These are phyloP conservation scores for Sapajus apella DNA, from an alignment of 2,113 vertebrate genomes.

Conservation along the genomic window DNA sequence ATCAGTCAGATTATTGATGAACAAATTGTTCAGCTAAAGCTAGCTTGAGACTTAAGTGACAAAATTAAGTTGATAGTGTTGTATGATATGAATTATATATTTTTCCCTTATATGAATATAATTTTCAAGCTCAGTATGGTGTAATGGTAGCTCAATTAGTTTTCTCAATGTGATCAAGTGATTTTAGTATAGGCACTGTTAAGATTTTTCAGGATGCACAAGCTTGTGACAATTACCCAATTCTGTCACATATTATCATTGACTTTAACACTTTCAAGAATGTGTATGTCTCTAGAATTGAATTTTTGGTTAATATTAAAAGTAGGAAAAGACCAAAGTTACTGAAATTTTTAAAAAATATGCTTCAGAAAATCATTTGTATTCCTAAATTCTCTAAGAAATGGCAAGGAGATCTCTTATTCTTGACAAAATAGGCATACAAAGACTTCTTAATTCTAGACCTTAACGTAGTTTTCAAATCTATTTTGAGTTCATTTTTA, in stretches of 20 bases:
- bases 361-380: conserved; percentile 28
- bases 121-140: not conserved
- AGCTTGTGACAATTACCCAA: not conserved
- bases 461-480: conserved; percentile 33
- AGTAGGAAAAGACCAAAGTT: not conserved
- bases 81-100: conserved; percentile 10
- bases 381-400: conserved; percentile 38
- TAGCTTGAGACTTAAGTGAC: conserved; percentile 41
- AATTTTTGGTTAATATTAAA: conserved; percentile 41
- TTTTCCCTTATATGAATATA: not conserved
- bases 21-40: not conserved
- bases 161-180: not conserved
- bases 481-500: conserved; percentile 45
- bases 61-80: conserved; percentile 20
- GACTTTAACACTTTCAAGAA: not conserved
- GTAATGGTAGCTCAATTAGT: not conserved
- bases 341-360: not conserved
- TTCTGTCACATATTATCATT: not conserved
- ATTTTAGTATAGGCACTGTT: conserved; percentile 25
- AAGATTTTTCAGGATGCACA: not conserved
- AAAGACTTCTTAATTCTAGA: not conserved
- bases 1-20: not conserved
- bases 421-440: not conserved
- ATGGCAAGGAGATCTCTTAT: not conserved
- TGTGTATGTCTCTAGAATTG: not conserved